These are phyloP conservation scores for Enteromius mattozi DNA, from an alignment of 2,797 vertebrate species.

Conservation along the genomic window DNA sequence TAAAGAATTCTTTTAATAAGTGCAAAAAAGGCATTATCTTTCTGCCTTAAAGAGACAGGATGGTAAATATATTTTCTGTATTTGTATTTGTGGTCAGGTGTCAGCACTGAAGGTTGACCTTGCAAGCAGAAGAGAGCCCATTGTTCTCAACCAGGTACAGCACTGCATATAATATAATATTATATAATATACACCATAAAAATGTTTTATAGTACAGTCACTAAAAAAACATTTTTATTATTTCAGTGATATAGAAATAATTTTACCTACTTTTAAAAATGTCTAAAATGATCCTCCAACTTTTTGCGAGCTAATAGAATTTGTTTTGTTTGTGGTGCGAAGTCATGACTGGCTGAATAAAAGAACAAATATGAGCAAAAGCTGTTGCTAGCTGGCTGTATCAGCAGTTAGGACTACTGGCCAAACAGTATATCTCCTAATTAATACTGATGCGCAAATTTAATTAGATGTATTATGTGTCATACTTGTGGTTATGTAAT, in stretches of 20 bases:
- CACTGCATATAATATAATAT: neutral
- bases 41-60: neutral
- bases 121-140: constrained; percentile 70
- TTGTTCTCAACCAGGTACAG: constrained; percentile 67
- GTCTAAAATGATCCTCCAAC: neutral
- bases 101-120: constrained; percentile 74
- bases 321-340: neutral
- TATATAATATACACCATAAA: neutral
- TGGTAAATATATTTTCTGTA: neutral
- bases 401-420: neutral
- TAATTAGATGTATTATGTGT: neutral
- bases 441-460: neutral
- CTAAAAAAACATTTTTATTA: neutral
- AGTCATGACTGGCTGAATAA: neutral
- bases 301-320: neutral
- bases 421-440: neutral
- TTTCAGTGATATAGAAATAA: neutral
- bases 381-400: neutral
- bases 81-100: constrained; percentile 62
- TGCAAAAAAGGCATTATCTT: neutral
- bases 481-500: neutral
- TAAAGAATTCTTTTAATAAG: neutral
- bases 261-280: neutral
- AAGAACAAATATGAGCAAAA: neutral
- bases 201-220: neutral